phyloP scores from a whole-genome alignment of 2,113 vertebrate genomes.

The Eira barbara region DNA sequence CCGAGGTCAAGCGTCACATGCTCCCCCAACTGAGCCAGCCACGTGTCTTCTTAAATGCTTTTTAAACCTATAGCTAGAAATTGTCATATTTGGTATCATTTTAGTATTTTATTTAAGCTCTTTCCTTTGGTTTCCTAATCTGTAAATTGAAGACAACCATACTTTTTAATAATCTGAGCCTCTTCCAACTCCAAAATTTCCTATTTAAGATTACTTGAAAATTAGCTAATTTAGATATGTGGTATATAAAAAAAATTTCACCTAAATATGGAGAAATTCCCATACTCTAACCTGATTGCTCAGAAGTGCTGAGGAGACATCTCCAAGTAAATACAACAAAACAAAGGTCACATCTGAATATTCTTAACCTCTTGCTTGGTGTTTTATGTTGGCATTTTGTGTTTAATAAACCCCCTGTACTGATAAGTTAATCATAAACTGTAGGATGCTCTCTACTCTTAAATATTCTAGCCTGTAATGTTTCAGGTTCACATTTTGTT shows the following conservation, averaged over 20 bases:
- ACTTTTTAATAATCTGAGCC: background rate
- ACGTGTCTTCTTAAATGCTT: background rate
- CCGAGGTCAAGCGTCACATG: background rate
- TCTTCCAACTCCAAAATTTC: slow-evolving; percentile 16
- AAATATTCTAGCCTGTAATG: background rate
- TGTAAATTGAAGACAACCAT: background rate
- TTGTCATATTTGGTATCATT: background rate
- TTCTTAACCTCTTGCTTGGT: background rate
- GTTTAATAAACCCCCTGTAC: background rate
- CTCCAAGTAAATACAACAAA: background rate
- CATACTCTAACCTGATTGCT: background rate
- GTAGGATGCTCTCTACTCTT: background rate
- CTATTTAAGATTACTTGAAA: slow-evolving; percentile 14
- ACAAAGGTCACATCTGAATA: background rate
- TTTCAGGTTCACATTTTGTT: background rate
- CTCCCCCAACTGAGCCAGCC: background rate
- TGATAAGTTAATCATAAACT: background rate
- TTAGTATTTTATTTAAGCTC: background rate
- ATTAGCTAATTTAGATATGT: background rate
- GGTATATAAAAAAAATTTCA: slow-evolving; percentile 1
- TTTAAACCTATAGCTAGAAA: background rate
- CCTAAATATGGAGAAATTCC: background rate
- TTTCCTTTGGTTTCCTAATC: background rate
- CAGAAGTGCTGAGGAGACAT: background rate
- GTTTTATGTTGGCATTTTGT: background rate